Evolutionary conservation across 2,797 vertebrate genomes (phyloP).

Genomic region (Rhynchotus rufescens): DNA sequence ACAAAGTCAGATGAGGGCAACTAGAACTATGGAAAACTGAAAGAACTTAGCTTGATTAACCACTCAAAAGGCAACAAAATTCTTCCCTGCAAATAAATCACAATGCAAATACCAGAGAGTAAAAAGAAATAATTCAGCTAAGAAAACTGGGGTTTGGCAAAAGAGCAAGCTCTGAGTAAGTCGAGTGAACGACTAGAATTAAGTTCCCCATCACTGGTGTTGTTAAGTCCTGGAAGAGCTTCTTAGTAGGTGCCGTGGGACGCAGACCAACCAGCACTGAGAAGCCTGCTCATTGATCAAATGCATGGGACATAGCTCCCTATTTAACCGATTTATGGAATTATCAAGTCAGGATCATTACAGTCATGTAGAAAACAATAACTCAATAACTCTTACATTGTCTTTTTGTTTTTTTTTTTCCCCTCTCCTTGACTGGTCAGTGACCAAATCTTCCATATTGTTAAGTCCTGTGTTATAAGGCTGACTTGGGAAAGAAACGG

Average conservation of each 20-base stretch:
- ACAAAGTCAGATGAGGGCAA: not conserved
- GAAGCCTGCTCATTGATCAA: not conserved
- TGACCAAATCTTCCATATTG: not conserved
- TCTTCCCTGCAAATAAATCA: conserved; percentile 13
- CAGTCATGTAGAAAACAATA: not conserved
- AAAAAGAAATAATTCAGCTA: conserved; percentile 24
- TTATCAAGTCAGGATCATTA: not conserved
- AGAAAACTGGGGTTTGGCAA: not conserved
- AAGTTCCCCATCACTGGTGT: not conserved
- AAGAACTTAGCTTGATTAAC: conserved; percentile 30
- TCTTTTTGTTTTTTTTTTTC: not conserved
- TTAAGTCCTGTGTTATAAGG: not conserved
- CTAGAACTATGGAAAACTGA: not conserved
- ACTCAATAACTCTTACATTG: not conserved
- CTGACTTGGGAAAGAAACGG: not conserved
- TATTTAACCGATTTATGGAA: not conserved
- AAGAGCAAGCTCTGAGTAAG: not conserved
- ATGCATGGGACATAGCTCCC: not conserved
- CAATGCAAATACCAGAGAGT: not conserved
- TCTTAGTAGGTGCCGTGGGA: not conserved
- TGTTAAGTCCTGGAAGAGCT: not conserved
- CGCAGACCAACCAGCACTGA: not conserved
- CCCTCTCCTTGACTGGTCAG: not conserved
- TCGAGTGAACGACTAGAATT: not conserved
- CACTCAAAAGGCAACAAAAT: not conserved